phyloP scores from a whole-genome alignment of 2,113 vertebrate species.

The Zapus hudsonius region DNA sequence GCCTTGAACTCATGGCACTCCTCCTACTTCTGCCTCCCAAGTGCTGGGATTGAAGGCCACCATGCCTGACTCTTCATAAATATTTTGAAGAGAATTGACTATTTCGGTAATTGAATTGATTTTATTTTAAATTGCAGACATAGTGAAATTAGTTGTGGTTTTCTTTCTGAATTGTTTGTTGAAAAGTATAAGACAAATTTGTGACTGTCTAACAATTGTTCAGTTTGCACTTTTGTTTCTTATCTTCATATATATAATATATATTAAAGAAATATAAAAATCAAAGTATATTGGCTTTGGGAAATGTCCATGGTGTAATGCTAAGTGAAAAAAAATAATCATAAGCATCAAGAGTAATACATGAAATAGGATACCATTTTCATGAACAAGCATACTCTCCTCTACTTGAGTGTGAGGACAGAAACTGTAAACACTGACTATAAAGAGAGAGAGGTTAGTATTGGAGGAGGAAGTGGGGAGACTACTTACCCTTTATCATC shows the following conservation, averaged over 20 bases:
- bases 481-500: background rate
- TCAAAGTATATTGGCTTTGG: background rate
- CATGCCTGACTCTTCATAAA: no score
- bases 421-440: background rate
- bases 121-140: conserved; percentile 33
- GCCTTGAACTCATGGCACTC: no score
- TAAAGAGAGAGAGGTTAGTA: background rate
- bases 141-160: conserved; percentile 5
- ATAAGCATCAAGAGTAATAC: background rate
- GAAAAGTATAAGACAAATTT: background rate
- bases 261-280: conserved; percentile 14
- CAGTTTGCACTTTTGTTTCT: background rate
- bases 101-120: background rate
- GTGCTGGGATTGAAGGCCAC: no score
- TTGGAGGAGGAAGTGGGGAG: background rate
- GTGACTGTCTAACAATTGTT: background rate
- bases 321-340: background rate
- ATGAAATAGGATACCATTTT: background rate
- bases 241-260: background rate
- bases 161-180: background rate
- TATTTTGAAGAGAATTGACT: background rate
- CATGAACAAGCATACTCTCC: background rate
- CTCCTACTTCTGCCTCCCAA: no score
- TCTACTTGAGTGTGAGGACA: conserved; percentile 11
- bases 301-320: background rate